Evolutionary conservation across 2,888 invertebrate species (phyloP), one percentile per base, ranked within the genome.

Genomic region (Sepioteuthis lessoniana): DNA sequence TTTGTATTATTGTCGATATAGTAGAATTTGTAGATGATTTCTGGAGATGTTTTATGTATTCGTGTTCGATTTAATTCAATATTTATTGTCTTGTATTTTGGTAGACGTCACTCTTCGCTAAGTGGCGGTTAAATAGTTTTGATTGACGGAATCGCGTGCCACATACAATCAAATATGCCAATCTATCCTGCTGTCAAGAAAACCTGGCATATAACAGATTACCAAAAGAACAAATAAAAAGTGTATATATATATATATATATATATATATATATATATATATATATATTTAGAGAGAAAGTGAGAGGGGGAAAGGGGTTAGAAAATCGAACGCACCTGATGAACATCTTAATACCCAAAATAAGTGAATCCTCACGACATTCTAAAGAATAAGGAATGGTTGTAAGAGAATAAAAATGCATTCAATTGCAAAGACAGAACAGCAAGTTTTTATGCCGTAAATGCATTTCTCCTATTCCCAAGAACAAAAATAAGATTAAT

Each of bases 231-330:
- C 8, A 35, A 90, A 3, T 21, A 31, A 90, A 90, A 4, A 37
- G 3, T n/a, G 8, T 21, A 90, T 19, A 35, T 13, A 5, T 90
- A 90, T 90, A 10, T 10, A 91, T 37, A 91, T 38, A 91, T 38
- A 91, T 90, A 90, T 90, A 35, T 90, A 90, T 90, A 90, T 90
- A 90, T 90, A 90, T 35, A n/a, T 38, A 91, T 90, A 90, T 90
- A 35, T 90, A 90, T 90, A 90, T 90, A 90, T 90, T 35, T 4
- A n/a, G 37, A 90, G 60, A 25, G 21, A 60, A 5, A 28, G 28
- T 8, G 60, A 60, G 31, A 60, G 60, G 28, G 60, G 28, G 60
- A 60, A 10, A 60, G 4, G 4, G 60, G 21, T 28, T 5, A 50
- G 16, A 21, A 31, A 60, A 60, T 7, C 8, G 7, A 28, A 4